Evolutionary conservation across 2,888 invertebrate genomes (phyloP).

Genomic region (Toxonevra muliebris): DNA sequence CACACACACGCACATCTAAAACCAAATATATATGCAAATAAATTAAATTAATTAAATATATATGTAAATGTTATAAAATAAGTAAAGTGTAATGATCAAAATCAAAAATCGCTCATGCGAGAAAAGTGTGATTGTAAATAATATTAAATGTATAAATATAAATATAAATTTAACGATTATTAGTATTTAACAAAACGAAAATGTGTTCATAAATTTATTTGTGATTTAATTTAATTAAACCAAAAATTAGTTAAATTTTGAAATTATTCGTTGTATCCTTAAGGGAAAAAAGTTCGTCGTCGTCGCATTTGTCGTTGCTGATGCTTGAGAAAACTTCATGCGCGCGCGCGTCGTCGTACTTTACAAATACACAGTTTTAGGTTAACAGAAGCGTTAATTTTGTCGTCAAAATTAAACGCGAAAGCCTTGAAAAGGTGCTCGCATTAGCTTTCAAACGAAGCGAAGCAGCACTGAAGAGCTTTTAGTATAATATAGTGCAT

Average conservation of each 20-base stretch:
- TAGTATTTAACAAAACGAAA: conserved; percentile 2
- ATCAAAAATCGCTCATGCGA: conserved; percentile 11
- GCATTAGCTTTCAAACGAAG: background rate
- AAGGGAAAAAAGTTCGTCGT: background rate
- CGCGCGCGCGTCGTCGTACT: background rate
- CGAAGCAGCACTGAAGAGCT: conserved; percentile 41
- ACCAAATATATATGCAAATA: conserved; percentile 1
- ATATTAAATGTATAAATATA: background rate
- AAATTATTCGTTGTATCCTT: background rate
- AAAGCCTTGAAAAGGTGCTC: conserved; percentile 9
- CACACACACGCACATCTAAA: background rate
- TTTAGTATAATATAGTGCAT: conserved; percentile 53
- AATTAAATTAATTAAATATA: background rate
- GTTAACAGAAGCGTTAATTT: conserved; percentile 32
- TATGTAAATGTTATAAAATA: background rate
- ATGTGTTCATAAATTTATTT: conserved; percentile 19
- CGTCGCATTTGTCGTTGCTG: conserved; percentile 1
- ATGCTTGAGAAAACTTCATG: background rate
- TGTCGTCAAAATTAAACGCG: background rate
- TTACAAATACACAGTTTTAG: conserved; percentile 35
- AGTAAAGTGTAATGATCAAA: background rate
- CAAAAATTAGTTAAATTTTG: background rate
- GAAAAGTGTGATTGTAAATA: conserved; percentile 18
- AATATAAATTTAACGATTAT: conserved; percentile 4
- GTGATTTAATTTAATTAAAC: conserved; percentile 23